Conservation (phyloP, 2,113 vertebrate genomes). For the Calonectris borealis region DNA sequence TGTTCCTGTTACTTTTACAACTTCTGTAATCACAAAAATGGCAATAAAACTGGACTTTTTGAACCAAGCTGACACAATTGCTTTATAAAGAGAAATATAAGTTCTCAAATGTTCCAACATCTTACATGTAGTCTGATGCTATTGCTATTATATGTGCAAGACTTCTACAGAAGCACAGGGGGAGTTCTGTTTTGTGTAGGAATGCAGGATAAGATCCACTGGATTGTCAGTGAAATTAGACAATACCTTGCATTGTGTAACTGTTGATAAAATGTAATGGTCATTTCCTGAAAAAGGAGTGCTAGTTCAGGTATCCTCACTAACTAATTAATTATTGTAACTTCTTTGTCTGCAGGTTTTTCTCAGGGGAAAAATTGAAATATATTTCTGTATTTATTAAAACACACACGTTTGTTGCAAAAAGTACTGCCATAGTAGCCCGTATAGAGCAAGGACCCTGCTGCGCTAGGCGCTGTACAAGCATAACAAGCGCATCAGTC, state of each 20-base stretch:
- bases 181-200: neutral
- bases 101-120: neutral
- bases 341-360: neutral
- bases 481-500: neutral
- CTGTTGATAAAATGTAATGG: neutral
- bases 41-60: neutral
- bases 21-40: neutral
- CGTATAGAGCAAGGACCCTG: neutral
- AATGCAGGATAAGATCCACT: neutral
- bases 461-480: neutral
- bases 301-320: neutral
- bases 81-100: neutral
- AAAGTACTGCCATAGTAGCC: neutral
- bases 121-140: neutral
- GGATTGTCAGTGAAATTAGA: neutral
- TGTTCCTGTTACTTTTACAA: neutral
- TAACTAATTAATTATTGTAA: neutral
- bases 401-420: neutral
- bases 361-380: neutral
- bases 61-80: neutral
- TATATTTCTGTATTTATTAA: neutral
- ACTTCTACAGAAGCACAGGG: neutral
- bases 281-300: neutral
- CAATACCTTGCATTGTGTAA: neutral
- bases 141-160: neutral